These are phyloP conservation scores for Caerostris extrusa DNA, from an alignment of 1,140 invertebrate genomes.

Conservation along the genomic window DNA sequence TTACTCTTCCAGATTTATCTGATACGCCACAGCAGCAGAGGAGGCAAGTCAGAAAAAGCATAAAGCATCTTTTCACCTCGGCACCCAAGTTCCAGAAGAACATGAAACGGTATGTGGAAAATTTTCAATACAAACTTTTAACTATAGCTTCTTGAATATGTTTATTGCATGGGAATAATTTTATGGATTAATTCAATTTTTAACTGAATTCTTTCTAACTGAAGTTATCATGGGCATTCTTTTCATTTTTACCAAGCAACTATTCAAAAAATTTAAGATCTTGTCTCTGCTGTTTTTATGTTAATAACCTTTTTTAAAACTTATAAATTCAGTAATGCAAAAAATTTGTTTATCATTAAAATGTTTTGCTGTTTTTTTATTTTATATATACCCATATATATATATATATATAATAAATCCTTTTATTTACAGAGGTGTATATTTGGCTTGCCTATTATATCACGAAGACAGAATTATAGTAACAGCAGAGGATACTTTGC, in stretches of 20 bases:
- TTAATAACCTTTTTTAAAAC: too few species aligned
- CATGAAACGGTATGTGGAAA: conserved; percentile 87
- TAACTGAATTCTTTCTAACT: not conserved
- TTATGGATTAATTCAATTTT: not conserved
- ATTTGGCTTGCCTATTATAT: conserved; percentile 94
- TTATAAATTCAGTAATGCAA: not conserved
- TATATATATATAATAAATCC: too few species aligned
- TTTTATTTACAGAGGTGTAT: conserved; percentile 89
- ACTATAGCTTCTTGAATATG: not conserved
- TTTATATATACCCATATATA: too few species aligned
- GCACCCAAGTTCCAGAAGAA: conserved; percentile 97
- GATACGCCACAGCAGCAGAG: conserved; percentile 83
- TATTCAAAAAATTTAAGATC: not conserved
- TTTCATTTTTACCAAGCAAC: not conserved
- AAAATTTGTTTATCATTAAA: not conserved
- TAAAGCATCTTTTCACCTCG: conserved; percentile 96
- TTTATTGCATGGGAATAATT: not conserved
- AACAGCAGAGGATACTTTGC: conserved; percentile 97
- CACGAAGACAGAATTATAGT: conserved; percentile 97
- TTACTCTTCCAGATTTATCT: conserved; percentile 52
- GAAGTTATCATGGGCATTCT: not conserved
- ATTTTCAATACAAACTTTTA: not conserved
- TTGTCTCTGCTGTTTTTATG: not conserved
- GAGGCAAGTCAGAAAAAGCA: conserved; percentile 92
- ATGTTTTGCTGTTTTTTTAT: too few species aligned